Conservation (phyloP, 2,113 vertebrate genomes). For the Sebastes fasciatus region DNA sequence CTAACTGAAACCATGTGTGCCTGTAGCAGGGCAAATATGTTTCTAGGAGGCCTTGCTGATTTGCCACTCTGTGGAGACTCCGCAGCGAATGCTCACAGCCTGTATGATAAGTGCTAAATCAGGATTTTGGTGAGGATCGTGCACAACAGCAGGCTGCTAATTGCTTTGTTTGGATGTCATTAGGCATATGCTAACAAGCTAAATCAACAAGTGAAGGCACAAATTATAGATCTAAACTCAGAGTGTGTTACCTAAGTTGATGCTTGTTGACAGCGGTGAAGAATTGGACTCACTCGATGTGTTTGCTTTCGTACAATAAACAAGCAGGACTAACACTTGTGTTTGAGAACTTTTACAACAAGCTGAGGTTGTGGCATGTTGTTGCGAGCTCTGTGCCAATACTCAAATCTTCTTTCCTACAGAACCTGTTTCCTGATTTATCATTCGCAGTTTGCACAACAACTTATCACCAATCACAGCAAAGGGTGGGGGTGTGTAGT, state of each 20-base stretch:
- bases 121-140: slow-evolving; percentile 24
- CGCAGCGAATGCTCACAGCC: neutral
- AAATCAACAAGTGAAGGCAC: slow-evolving; percentile 25
- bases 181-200: slow-evolving; percentile 19
- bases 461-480: slow-evolving; percentile 35
- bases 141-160: slow-evolving; percentile 16
- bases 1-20: slow-evolving; percentile 84
- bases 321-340: slow-evolving; percentile 27
- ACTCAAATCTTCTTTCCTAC: slow-evolving; percentile 62
- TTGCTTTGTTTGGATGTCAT: slow-evolving; percentile 42
- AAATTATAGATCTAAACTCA: neutral
- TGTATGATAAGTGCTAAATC: slow-evolving; percentile 46
- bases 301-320: slow-evolving; percentile 44
- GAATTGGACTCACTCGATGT: slow-evolving; percentile 21
- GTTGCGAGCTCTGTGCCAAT: slow-evolving; percentile 46
- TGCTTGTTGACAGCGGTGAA: slow-evolving; percentile 35
- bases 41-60: slow-evolving; percentile 63
- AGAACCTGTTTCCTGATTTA: slow-evolving; percentile 75
- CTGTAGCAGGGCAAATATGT: slow-evolving; percentile 74
- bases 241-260: neutral
- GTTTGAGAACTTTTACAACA: slow-evolving; percentile 36
- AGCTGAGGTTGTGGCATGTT: slow-evolving; percentile 53
- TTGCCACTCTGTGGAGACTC: slow-evolving; percentile 65
- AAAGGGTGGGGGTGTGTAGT: slow-evolving; percentile 33
- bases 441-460: slow-evolving; percentile 66